These are phyloP conservation scores for Bagarius yarrelli DNA, from an alignment of 2,113 vertebrate genomes.

Conservation along the genomic window DNA sequence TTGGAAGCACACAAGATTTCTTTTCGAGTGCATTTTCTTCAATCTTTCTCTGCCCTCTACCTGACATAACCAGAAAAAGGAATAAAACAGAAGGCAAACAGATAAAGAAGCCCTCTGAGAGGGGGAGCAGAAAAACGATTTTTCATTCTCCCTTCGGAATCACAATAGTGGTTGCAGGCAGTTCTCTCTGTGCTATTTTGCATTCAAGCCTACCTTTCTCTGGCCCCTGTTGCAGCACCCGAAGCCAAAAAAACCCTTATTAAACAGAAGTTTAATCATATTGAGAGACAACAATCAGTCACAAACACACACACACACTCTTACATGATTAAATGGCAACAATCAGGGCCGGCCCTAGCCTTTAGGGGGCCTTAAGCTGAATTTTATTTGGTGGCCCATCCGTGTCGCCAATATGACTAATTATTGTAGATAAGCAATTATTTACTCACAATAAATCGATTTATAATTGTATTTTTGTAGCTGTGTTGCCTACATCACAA, in stretches of 20 bases:
- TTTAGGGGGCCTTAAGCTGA: too few species aligned
- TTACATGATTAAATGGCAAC: neutral
- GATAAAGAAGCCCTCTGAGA: slow-evolving; percentile 37
- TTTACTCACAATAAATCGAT: too few species aligned
- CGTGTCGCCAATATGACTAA: too few species aligned
- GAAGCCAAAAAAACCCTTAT: slow-evolving; percentile 6
- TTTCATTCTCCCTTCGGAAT: slow-evolving; percentile 50
- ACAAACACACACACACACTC: neutral
- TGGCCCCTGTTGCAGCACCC: slow-evolving; percentile 3
- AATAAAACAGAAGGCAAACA: slow-evolving; percentile 49
- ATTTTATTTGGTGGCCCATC: too few species aligned
- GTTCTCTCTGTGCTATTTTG: slow-evolving; percentile 29
- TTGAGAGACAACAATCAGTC: slow-evolving; percentile 24
- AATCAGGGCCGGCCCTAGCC: too few species aligned
- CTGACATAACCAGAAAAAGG: slow-evolving; percentile 40
- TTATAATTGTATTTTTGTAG: too few species aligned
- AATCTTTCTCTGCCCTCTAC: slow-evolving; percentile 42
- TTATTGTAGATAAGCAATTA: too few species aligned
- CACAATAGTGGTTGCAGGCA: slow-evolving; percentile 39
- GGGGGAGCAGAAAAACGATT: slow-evolving; percentile 52
- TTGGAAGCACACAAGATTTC: slow-evolving; percentile 40
- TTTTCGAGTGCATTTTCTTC: slow-evolving; percentile 37
- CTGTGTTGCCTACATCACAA: too few species aligned
- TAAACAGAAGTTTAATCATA: slow-evolving; percentile 23
- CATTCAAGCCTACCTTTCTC: slow-evolving; percentile 39